Evolutionary conservation across 2,797 vertebrate genomes (phyloP), one percentile per base, ranked within the genome.

Genomic region (Meriones psammophilus): DNA sequence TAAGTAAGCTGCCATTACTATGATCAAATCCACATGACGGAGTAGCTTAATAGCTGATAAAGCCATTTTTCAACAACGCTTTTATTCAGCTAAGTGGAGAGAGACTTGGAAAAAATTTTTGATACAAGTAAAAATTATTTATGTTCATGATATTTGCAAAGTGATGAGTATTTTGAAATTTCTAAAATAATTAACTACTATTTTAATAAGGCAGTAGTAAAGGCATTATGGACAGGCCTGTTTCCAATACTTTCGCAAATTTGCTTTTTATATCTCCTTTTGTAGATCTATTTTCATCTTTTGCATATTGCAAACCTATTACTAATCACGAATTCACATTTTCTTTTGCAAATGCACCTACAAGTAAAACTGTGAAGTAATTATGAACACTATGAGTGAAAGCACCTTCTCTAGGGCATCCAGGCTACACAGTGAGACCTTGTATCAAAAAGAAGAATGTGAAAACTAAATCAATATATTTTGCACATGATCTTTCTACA

Each of bases 121-220:
- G 50, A 97, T 88, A 85, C 74, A 97, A 95, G 87, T 88, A 94
- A 97, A 97, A 96, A 94, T 84, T 56, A 92, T 83, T 95, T 96
- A 42, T 83, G 56, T 60, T 15, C 30, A 89, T 84, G 85, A 97
- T 96, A 91, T 89, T 94, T 97, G 13, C 73, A 96, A 97, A 94
- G 85, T 98, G 94, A 96, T 96, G 64, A 96, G 42, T 96, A 97
- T 60, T 97, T 97, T 97, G 92, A 94, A 97, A 97, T 97, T 89
- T 95, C 1, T 18, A 95, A 92, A 96, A 96, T 97, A 96, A 97
- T 97, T 97, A 98, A 92, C 78, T 94, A 83, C 92, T 96, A 96
- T 97, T 98, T 98, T 97, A 95, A 90, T 39, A 96, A 96, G 68
- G 91, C 5, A 9, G 87, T 84, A 96, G 69, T 96, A 97, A 97